Evolutionary conservation across 2,797 vertebrate species (phyloP).

Genomic region (Holocentrus rufus): DNA sequence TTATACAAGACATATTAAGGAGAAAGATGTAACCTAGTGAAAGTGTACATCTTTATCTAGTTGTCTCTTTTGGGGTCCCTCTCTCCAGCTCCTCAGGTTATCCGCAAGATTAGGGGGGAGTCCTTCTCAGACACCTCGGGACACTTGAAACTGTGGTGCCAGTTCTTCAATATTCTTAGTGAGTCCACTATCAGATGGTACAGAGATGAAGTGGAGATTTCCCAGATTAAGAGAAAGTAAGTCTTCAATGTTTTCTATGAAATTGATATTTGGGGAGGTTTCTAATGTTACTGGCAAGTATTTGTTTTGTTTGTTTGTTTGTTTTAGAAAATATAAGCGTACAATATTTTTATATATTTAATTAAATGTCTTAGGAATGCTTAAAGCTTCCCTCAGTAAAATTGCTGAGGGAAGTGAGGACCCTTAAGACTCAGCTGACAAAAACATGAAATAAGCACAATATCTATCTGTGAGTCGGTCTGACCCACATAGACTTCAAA

Average conservation of each 20-base stretch:
- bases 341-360: not conserved
- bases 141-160: conserved; percentile 96
- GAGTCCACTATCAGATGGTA: conserved; percentile 91
- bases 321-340: not conserved
- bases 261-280: not conserved
- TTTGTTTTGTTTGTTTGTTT: not conserved
- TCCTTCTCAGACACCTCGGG: conserved; percentile 90
- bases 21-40: conserved; percentile 7
- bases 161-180: conserved; percentile 95
- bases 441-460: too few relatives aligned
- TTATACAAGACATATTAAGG: conserved; percentile 4
- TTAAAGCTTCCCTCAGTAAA: too few relatives aligned
- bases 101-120: conserved; percentile 93
- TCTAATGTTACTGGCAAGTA: too few relatives aligned
- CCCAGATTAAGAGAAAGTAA: conserved; percentile 86
- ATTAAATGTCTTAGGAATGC: too few relatives aligned
- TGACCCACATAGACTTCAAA: too few relatives aligned
- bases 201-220: conserved; percentile 87
- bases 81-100: conserved; percentile 92
- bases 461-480: too few relatives aligned
- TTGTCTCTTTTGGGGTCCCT: conserved; percentile 19
- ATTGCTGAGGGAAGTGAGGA: too few relatives aligned
- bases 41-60: conserved; percentile 20
- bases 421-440: too few relatives aligned
- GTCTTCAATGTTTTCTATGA: not conserved